phyloP scores from a whole-genome alignment of 35 echinoderm and acorn worm species.

The Lytechinus pictus region DNA sequence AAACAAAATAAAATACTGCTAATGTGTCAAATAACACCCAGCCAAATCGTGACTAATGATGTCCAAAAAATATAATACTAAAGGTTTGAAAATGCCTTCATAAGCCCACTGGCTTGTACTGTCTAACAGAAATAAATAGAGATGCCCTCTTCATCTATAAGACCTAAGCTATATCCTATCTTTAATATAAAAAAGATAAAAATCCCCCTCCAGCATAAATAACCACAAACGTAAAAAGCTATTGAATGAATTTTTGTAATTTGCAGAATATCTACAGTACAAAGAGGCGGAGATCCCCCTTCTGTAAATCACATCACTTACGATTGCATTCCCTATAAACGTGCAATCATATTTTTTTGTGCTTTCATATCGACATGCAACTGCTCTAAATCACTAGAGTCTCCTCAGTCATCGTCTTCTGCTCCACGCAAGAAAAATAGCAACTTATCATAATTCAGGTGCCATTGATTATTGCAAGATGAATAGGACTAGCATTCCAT shows the following conservation, averaged over 20 bases:
- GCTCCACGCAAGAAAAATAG: neutral
- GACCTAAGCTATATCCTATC: neutral
- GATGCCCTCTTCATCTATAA: neutral
- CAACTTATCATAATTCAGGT: neutral
- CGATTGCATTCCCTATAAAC: neutral
- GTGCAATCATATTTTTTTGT: neutral
- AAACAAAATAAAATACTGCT: neutral
- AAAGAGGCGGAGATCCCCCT: neutral
- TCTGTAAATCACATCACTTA: neutral
- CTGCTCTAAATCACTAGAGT: conserved; percentile 1
- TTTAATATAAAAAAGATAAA: neutral
- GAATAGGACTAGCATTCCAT: neutral
- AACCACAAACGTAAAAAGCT: neutral
- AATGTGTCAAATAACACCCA: neutral
- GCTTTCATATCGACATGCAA: neutral
- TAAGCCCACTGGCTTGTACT: neutral
- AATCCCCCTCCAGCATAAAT: neutral
- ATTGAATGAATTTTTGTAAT: neutral
- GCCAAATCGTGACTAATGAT: neutral
- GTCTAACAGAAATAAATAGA: neutral
- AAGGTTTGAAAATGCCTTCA: neutral
- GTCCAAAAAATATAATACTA: conserved; percentile 14
- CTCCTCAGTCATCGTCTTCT: neutral
- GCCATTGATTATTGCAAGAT: conserved; percentile 12
- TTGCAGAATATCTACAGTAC: neutral